Evolutionary conservation across 30 jellyfish, hydroid and myxozoan genomes (phyloP).

Genomic region (Aurelia sp.): DNA sequence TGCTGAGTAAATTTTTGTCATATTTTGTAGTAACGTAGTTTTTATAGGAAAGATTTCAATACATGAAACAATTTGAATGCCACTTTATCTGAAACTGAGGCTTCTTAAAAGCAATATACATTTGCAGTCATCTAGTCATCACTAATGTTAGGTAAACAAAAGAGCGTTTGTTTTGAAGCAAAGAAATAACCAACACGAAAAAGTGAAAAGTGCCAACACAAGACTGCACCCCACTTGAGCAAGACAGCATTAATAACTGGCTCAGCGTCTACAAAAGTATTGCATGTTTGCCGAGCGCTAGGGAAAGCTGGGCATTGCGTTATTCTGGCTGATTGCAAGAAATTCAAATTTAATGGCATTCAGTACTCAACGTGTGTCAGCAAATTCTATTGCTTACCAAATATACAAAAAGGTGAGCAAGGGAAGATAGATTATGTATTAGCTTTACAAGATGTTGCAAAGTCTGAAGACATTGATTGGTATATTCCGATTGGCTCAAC

Average conservation of each 20-base stretch:
- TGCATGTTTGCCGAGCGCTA: constrained; percentile 19
- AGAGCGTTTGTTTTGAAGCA: too few relatives aligned
- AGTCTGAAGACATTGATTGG: constrained; percentile 25
- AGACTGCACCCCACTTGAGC: background rate
- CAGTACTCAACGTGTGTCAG: background rate
- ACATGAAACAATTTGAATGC: too few relatives aligned
- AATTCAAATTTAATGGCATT: background rate
- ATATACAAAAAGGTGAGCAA: background rate
- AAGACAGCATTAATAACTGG: constrained; percentile 10
- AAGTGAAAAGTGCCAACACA: background rate
- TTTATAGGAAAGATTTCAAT: too few relatives aligned
- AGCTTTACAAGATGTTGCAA: background rate
- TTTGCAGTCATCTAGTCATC: too few relatives aligned
- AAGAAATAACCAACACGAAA: too few relatives aligned
- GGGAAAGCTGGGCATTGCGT: constrained; percentile 37
- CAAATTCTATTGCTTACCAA: constrained; percentile 9
- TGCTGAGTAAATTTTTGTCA: too few relatives aligned
- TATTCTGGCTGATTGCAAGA: constrained; percentile 7
- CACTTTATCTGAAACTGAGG: too few relatives aligned
- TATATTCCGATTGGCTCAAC: constrained; percentile 11
- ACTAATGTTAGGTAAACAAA: too few relatives aligned
- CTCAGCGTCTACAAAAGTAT: background rate
- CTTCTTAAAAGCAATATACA: too few relatives aligned
- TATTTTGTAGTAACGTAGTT: too few relatives aligned
- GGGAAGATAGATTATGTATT: background rate